A percentile compares a stretch with the other conserved stretches of the same genome.
These are phyloP conservation scores for Dicyrtoma fusca DNA, from an alignment of 2,888 invertebrate genomes.

Conservation along the genomic window DNA sequence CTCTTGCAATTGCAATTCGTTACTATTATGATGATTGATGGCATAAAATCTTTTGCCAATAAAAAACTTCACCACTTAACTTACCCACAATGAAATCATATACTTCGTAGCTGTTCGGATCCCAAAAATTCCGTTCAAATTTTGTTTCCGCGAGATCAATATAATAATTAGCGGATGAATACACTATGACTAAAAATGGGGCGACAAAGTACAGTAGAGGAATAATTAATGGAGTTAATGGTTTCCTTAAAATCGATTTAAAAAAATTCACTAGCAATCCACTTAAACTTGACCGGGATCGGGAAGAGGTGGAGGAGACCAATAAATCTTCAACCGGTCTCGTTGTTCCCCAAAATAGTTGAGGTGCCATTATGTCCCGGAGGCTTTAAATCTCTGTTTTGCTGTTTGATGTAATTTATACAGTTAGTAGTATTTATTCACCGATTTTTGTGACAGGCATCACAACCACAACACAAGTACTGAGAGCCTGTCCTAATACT, in stretches of 20 bases:
- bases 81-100: slow-evolving; percentile 35
- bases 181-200: slow-evolving; percentile 7
- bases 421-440: too few relatives aligned
- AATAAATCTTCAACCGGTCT: too few relatives aligned
- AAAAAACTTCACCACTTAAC: background rate
- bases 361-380: slow-evolving; percentile 3
- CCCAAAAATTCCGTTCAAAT: background rate
- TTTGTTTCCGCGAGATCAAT: background rate
- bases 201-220: slow-evolving; percentile 26
- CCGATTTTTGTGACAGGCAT: too few relatives aligned
- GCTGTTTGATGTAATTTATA: too few relatives aligned
- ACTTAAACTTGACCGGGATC: too few relatives aligned
- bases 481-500: too few relatives aligned
- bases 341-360: background rate
- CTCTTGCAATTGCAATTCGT: background rate
- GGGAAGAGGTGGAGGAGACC: too few relatives aligned
- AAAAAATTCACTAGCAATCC: too few relatives aligned
- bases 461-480: too few relatives aligned
- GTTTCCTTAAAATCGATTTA: background rate
- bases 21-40: background rate
- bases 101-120: slow-evolving; percentile 22
- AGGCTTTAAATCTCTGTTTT: too few relatives aligned
- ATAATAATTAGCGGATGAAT: slow-evolving; percentile 5
- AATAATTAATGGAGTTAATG: slow-evolving; percentile 19
- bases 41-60: background rate